These are phyloP conservation scores for Cotesia chilonis DNA, from an alignment of 1,140 invertebrate species.

Conservation along the genomic window DNA sequence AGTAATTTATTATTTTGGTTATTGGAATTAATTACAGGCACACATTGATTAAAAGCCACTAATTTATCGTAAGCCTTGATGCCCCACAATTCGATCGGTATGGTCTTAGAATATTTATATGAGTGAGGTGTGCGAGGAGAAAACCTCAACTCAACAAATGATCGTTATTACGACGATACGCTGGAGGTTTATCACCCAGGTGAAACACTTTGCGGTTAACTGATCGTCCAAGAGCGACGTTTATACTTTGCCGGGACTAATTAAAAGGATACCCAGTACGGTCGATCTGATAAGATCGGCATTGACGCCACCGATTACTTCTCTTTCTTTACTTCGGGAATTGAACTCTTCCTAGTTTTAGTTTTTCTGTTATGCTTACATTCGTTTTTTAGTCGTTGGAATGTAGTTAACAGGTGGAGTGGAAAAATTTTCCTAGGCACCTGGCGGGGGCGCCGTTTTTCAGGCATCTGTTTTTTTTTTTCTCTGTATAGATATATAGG, in stretches of 20 bases:
- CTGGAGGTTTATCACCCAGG: constrained; percentile 22
- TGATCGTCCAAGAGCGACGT: constrained; percentile 29
- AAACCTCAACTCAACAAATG: constrained; percentile 2
- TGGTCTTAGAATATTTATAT: not conserved
- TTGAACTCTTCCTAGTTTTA: too few relatives aligned
- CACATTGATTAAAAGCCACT: constrained; percentile 1
- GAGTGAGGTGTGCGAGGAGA: not conserved
- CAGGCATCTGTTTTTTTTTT: too few relatives aligned
- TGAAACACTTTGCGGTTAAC: constrained; percentile 30
- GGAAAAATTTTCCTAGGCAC: too few relatives aligned
- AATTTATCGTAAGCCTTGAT: not conserved
- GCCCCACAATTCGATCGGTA: not conserved
- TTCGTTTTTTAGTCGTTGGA: too few relatives aligned
- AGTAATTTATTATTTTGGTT: constrained; percentile 3
- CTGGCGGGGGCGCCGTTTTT: too few relatives aligned
- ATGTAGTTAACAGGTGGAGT: too few relatives aligned
- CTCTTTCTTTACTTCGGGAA: not conserved
- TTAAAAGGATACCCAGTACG: constrained; percentile 56
- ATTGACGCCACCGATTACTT: constrained; percentile 47
- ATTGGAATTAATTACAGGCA: constrained; percentile 9
- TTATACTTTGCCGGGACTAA: constrained; percentile 50
- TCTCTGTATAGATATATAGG: too few relatives aligned
- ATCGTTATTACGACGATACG: constrained; percentile 23
- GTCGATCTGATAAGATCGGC: constrained; percentile 57
- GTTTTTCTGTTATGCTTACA: too few relatives aligned